Evolutionary conservation across 2,888 invertebrate genomes (phyloP), one percentile per base, ranked within the genome.

Genomic region (Zhuqinia jingwanae): DNA sequence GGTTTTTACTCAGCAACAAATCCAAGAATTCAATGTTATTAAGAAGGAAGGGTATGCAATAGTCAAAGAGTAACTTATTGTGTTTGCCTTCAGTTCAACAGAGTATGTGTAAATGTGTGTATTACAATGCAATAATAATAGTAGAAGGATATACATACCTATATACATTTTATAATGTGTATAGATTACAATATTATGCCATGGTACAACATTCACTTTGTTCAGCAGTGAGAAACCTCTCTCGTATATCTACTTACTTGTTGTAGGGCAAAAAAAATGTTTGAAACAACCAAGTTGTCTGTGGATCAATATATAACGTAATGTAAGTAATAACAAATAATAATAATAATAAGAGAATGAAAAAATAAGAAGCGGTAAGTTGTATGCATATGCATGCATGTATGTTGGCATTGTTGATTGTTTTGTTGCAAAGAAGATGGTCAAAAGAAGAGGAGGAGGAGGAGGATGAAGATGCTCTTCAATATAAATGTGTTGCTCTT

Each of bases 401-500:
- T 53, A 53, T 6, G 36, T 47, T 63, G 25, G 60, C 27, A 27
- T 60, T 65, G 17, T 68, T 45, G 68, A n/a, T 45, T 68, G 68
- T 45, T n/a, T 68, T 68, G 68, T 68, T 68, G 36, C 63, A 30
- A 30, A 27, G 27, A 68, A 45, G 68, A 68, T 68, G 68, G 22
- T 68, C 42, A 45, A n/a, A n/a, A 22, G 68, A 22, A 25, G 45
- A 68, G 42, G 22, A 20, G 68, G 45, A 42, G 30, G 45, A 65
- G 36, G 20, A 65, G 1, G 60, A 63, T 47, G 11, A 6, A 17
- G 63, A 63, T 63, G 63, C 63, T 63, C 63, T 60, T 2, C 20
- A 15, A 27, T 15, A 15, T 47, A 20, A 27, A 60, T 13, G 6
- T 27, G 15, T 13, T 60, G 60, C 27, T 27, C 20, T n/a, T 60